These are phyloP conservation scores for Helogale parvula DNA, from an alignment of 2,113 vertebrate species.

Conservation along the genomic window DNA sequence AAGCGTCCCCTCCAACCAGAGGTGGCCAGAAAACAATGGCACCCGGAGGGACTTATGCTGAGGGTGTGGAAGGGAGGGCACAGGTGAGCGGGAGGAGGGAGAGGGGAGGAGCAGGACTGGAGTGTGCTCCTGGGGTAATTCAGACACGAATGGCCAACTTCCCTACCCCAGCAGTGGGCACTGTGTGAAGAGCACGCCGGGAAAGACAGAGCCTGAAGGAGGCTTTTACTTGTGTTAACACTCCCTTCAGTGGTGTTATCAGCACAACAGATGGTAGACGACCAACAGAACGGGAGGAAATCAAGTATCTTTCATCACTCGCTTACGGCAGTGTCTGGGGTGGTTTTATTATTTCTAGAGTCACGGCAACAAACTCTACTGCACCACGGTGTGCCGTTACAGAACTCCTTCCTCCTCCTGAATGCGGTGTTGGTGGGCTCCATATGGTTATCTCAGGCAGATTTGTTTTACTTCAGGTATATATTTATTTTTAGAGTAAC, in stretches of 20 bases:
- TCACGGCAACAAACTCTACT: slow-evolving; percentile 55
- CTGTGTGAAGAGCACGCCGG: neutral
- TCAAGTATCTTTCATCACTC: slow-evolving; percentile 74
- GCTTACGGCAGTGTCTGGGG: slow-evolving; percentile 23
- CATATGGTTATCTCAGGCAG: slow-evolving; percentile 62
- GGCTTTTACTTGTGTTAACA: slow-evolving; percentile 48
- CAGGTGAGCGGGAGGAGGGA: fast-evolving
- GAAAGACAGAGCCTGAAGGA: slow-evolving; percentile 7
- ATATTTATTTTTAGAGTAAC: slow-evolving; percentile 53
- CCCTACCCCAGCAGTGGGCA: neutral
- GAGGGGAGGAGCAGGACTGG: neutral
- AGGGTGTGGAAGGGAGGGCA: too few species aligned
- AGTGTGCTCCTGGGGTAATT: neutral
- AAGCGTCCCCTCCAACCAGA: neutral
- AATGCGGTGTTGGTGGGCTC: neutral
- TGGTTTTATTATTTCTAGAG: slow-evolving; percentile 63
- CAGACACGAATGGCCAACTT: neutral
- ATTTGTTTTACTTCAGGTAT: slow-evolving; percentile 61
- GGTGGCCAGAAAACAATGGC: fast-evolving
- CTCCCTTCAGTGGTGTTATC: slow-evolving; percentile 67
- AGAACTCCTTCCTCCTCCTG: slow-evolving; percentile 38
- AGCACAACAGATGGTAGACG: slow-evolving; percentile 73
- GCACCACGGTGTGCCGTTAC: neutral
- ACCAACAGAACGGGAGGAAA: slow-evolving; percentile 72
- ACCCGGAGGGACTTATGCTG: neutral